These are phyloP conservation scores for Zaprionus lineosus DNA, from an alignment of 2,888 invertebrate species.

Conservation along the genomic window DNA sequence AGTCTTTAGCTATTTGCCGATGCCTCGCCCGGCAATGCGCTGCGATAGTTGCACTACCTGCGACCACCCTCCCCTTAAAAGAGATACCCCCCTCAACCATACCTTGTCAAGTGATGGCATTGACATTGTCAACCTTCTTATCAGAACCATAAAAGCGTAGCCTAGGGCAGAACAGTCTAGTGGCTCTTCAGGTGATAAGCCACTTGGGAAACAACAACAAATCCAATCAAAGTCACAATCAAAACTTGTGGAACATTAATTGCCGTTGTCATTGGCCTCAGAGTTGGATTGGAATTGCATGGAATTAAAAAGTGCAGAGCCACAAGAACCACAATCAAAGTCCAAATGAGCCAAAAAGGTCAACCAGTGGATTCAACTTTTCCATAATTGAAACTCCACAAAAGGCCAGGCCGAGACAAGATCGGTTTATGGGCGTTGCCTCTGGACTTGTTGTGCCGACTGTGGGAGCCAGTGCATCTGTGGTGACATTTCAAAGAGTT, in stretches of 20 bases:
- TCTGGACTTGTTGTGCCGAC: conserved; percentile 10
- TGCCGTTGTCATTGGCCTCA: too few relatives aligned
- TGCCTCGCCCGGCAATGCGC: too few relatives aligned
- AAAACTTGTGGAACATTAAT: too few relatives aligned
- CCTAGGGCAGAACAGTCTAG: too few relatives aligned
- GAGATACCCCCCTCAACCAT: too few relatives aligned
- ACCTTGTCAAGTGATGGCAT: too few relatives aligned
- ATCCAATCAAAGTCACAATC: too few relatives aligned
- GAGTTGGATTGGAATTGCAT: too few relatives aligned
- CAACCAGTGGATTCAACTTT: conserved; percentile 54
- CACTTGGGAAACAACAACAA: too few relatives aligned
- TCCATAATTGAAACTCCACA: conserved; percentile 43
- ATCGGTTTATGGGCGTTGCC: conserved; percentile 30
- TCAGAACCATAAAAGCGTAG: conserved; percentile 45
- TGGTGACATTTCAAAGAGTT: conserved; percentile 1
- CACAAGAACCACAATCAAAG: not conserved
- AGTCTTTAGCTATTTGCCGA: conserved; percentile 31
- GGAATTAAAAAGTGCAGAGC: too few relatives aligned
- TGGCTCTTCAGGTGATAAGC: too few relatives aligned
- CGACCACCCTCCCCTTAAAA: not conserved
- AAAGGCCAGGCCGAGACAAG: conserved; percentile 28
- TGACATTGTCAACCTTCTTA: conserved; percentile 60
- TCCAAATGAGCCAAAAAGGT: conserved; percentile 50
- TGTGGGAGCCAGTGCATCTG: conserved; percentile 4
- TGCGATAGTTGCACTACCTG: not conserved